These are phyloP conservation scores for Triops longicaudatus DNA, from an alignment of 1,140 invertebrate genomes.

Conservation along the genomic window DNA sequence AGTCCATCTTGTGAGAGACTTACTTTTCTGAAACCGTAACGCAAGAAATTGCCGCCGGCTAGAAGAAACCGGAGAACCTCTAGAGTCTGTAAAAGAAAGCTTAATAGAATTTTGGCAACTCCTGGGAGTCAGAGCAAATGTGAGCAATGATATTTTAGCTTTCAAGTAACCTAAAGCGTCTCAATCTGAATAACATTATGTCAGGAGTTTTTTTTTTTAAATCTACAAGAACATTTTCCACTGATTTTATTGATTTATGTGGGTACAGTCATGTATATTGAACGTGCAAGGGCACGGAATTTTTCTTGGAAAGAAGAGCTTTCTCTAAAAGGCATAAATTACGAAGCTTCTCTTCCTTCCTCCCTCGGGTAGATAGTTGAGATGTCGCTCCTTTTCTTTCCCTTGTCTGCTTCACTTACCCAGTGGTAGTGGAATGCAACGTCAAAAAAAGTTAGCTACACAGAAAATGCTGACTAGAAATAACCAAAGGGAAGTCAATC, in stretches of 20 bases:
- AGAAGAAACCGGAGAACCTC: too few species aligned
- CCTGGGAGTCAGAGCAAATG: too few species aligned
- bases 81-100: too few species aligned
- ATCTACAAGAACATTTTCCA: not conserved
- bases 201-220: not conserved
- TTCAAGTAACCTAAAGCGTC: too few species aligned
- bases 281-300: not conserved
- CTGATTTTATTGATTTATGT: constrained; percentile 9
- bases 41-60: too few species aligned
- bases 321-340: not conserved
- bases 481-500: not conserved
- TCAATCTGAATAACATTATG: not conserved
- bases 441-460: constrained; percentile 8
- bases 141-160: too few species aligned
- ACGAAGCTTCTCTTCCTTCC: not conserved
- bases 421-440: not conserved
- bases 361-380: constrained; percentile 5
- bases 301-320: not conserved
- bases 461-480: not conserved
- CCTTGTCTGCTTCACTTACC: not conserved
- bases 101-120: too few species aligned
- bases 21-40: too few species aligned
- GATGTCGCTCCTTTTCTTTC: not conserved
- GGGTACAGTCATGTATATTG: constrained; percentile 3
- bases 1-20: too few species aligned